phyloP scores from a whole-genome alignment of 2,113 vertebrate species.

The Xiphophorus hellerii region DNA sequence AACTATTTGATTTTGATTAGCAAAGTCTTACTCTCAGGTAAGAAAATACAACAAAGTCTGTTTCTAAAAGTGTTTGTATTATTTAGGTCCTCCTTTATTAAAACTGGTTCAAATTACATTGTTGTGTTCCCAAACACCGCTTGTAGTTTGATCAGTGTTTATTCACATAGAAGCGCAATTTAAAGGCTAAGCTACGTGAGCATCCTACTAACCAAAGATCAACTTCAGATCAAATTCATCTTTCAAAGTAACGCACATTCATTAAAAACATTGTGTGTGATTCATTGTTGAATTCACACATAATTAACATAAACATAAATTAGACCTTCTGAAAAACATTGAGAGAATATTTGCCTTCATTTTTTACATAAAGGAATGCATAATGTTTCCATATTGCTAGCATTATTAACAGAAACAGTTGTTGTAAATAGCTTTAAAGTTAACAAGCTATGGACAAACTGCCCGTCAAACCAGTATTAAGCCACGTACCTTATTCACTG shows the following conservation, averaged over 20 bases:
- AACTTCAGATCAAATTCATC: not conserved
- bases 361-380: not conserved
- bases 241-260: not conserved
- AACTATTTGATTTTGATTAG: not conserved
- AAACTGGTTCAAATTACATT: not conserved
- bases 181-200: not conserved
- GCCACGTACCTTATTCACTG: constrained; percentile 35
- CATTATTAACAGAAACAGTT: no score
- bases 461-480: not conserved
- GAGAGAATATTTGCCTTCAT: not conserved
- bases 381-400: not conserved
- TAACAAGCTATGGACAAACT: not conserved
- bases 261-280: not conserved
- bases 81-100: not conserved
- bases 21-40: no score
- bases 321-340: not conserved
- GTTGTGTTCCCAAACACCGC: not conserved
- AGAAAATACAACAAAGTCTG: no score
- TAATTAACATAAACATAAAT: not conserved
- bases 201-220: not conserved
- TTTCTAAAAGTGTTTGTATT: not conserved
- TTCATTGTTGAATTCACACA: no score
- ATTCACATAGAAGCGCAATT: not conserved
- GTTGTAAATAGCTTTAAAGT: not conserved
- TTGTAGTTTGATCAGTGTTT: not conserved